Evolutionary conservation across 2,113 vertebrate species (phyloP).

Genomic region (Bufo bufo): DNA sequence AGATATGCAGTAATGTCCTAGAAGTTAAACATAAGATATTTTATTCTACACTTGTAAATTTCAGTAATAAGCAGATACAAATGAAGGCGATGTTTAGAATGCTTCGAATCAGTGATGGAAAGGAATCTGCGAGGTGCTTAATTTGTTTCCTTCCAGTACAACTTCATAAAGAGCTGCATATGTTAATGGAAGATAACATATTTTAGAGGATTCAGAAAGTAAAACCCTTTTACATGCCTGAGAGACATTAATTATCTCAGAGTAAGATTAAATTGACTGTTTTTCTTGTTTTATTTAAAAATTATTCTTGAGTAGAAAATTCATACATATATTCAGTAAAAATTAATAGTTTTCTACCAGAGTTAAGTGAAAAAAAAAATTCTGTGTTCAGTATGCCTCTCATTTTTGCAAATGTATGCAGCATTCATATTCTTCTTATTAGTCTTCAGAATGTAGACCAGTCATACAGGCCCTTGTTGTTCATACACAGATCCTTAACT

Average conservation of each 20-base stretch:
- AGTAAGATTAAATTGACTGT: not conserved
- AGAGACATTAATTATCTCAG: constrained; percentile 2
- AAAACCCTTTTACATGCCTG: not conserved
- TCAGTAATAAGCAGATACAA: not conserved
- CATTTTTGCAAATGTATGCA: not conserved
- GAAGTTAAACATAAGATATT: constrained; percentile 2
- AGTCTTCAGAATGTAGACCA: too few species aligned
- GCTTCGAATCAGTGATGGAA: not conserved
- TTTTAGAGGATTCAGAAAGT: not conserved
- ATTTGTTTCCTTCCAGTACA: not conserved
- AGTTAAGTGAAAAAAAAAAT: not conserved
- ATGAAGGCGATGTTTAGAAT: not conserved
- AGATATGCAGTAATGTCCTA: not conserved
- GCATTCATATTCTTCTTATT: not conserved
- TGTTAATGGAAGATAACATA: constrained; percentile 17
- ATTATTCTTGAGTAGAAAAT: not conserved
- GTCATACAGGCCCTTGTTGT: not conserved
- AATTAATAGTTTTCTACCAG: not conserved
- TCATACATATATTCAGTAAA: not conserved
- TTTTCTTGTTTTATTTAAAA: not conserved
- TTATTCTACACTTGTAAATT: not conserved
- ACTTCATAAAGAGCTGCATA: not conserved
- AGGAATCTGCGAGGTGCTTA: not conserved
- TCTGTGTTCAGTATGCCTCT: not conserved
- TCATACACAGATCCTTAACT: not conserved